Base-by-base conservation (phyloP, 2,113 vertebrate species). In the Paracanthobrama guichenoti region DNA sequence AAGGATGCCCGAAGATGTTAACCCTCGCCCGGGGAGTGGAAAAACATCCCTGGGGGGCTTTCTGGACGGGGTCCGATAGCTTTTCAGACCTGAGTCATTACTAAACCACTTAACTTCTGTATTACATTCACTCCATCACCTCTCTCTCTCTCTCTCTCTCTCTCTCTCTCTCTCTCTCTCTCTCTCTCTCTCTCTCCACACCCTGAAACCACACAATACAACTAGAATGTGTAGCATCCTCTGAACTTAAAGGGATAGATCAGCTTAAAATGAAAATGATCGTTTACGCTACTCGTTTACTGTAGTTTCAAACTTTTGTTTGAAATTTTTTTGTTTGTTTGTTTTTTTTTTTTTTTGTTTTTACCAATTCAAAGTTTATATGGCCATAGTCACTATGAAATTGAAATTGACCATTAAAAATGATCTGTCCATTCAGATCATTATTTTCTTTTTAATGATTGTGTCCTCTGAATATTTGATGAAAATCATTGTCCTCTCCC, bases 21-120 rank as follows among this genome's bases (percentile, higher is more conserved):
- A 84, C 62, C 81, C 57, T 44, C 10, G 24, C 73, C 71, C 26
- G 46, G 62, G 48, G 86, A 73, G 1, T 35, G 67, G 60, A 87
- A 86, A 81, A 82, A 64, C 76, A 48, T 78, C 53, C 39, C 82
- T 78, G 48, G 57, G 69, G 78, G 71, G 76, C 62, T 28, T 55
- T 86, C 69, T 69, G 28, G 67, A 73, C 20, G 4, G 20, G 13
- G 62, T n/a, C 26, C 20, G 2, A 69, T 73, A 6, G 31, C 85
- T 66, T 82, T 84, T 82, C 55, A 71, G 48, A 87, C 72, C 55
- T 82, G 42, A 82, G 55, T 84, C 84, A 69, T 82, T 86, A 87
- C 75, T 85, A 86, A 81, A 82, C 42, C 74, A 77, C 74, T 86
- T 86, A 86, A 60, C 59, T 82, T 82, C 48, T 84, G 77, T 53